Evolutionary conservation across 2,888 invertebrate species (phyloP), one percentile per base, ranked within the genome.

Genomic region (Liodrosophila aerea): DNA sequence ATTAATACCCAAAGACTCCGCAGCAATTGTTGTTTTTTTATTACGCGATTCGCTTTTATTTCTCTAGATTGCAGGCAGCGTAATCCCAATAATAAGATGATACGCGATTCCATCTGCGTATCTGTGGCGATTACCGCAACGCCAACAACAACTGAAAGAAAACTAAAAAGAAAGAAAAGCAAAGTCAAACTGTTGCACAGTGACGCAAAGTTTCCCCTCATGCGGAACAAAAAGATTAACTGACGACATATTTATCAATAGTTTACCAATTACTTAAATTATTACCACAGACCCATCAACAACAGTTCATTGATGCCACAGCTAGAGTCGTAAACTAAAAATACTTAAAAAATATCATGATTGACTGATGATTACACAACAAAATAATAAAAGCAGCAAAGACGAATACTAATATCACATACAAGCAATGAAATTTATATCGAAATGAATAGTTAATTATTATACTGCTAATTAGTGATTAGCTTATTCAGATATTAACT

Each of bases 1-100:
- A 73, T 80, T 85, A 80, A 80, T 78, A 69, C 65, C 73, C 57
- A 68, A 63, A 61, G 64, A 61, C 44, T 63, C 40, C 53, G 44
- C 39, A 63, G 59, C 80, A 76, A 74, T 77, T 81, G 63, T 67
- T 72, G 68, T 39, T 72, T 51, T 72, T 51, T 81, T 83, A 81
- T 81, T 76, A 85, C 50, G 68, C 63, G 67, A 78, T 70, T 69
- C 65, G 54, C 59, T 59, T 65, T 70, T 80, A 63, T 73, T 59
- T 61, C 64, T 50, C 27, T 54, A 58, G 68, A 72, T 68, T 73
- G 83, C 82, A 74, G 47, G 36, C 68, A 67, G 71, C 54, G 50
- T 84, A 77, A 84, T 77, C 85, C 85, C 63, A 82, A 82, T 59
- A 64, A 74, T 81, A 84, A 81, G 71, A 77, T 68, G 68, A 44